Evolutionary conservation across 2,113 vertebrate species (phyloP).

Genomic region (Sphyrna mokarran): DNA sequence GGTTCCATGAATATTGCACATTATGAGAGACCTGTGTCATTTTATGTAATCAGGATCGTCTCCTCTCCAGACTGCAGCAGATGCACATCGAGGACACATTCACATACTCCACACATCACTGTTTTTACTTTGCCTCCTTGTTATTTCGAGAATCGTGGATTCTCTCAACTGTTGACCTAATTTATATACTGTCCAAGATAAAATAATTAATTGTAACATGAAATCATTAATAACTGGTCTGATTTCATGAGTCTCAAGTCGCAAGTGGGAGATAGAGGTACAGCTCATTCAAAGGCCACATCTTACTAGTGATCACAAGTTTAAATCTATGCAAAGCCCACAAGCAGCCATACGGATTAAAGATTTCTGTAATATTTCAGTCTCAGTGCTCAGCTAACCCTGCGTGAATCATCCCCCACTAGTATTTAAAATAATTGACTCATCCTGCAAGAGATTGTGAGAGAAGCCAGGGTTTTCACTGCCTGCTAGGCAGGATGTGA

Average conservation of each 20-base stretch:
- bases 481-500: not conserved
- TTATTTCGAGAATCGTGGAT: not conserved
- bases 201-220: not conserved
- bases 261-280: not conserved
- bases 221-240: not conserved
- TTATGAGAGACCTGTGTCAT: not conserved
- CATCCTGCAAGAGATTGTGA: not conserved
- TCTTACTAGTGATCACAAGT: not conserved
- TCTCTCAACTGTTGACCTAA: not conserved
- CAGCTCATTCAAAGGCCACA: not conserved
- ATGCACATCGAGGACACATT: not conserved
- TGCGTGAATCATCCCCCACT: conserved; percentile 9
- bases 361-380: not conserved
- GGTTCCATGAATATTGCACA: not conserved
- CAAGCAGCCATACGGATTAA: not conserved
- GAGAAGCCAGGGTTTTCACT: not conserved
- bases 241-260: not conserved
- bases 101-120: not conserved
- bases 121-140: not conserved
- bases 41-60: not conserved
- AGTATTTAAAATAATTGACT: conserved; percentile 10
- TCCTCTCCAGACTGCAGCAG: not conserved
- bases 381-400: conserved; percentile 4
- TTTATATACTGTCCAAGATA: not conserved
- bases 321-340: not conserved